Base-by-base conservation (phyloP, 1,140 invertebrate species). In the Epicauta chinensis region DNA sequence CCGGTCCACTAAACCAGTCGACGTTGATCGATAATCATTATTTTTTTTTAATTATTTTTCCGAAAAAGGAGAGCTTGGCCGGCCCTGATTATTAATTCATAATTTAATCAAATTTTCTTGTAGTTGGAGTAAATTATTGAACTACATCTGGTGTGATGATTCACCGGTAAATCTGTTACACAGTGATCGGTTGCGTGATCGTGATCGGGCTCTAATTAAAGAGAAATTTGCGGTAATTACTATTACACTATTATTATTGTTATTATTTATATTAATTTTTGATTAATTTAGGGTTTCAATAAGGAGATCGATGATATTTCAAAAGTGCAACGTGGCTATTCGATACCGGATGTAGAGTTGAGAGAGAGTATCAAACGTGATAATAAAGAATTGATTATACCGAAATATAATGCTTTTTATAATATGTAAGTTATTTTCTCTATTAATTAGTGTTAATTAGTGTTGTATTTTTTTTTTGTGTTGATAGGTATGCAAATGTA, bases 241-340 rank as follows among this genome's bases (percentile, higher is more conserved):
- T 5, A 14, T n/a, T n/a, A n/a, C n/a, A n/a, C n/a, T n/a, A 37
- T 53, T 47, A 13, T 14, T 5, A 2, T 29, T 10, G 31, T 7
- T 29, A 14, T 6, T 39, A 23, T 13, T 16, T 14, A 38, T 12
- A 34, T 34, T 34, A 34, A 11, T 16, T 13, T 9, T 14, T n/a
- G 9, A 37, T 44, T 14, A 32, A 73, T 67, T 45, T 72, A 85
- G 91, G 84, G 81, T 42, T 97, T 98, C 68, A 96, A 97, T 68
- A 93, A 93, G 66, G 94, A 97, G 74, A 84, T 97, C 60, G 93
- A 97, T 62, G 93, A 97, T 64, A 81, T 88, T 15, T 77, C 80
- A 0, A 83, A 86, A 56, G 82, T 84, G 23, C 93, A 97, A 73
- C 83, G 91, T 57, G 82, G 83, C 42, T 97, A 97, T 75, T 92